Evolutionary conservation across 1,140 invertebrate species (phyloP).

Genomic region (Bombus confusus): DNA sequence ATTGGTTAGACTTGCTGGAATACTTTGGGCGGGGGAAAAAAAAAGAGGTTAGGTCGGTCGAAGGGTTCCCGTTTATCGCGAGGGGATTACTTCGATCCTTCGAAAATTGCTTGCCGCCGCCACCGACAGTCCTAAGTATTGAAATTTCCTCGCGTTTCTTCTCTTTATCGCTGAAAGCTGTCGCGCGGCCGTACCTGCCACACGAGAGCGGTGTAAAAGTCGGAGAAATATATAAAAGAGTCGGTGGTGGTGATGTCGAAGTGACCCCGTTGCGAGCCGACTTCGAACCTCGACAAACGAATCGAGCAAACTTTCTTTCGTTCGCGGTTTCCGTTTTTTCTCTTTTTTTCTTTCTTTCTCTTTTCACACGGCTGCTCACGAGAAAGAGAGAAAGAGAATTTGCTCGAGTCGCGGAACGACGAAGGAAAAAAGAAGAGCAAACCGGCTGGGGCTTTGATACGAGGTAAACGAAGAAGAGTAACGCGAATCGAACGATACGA

Average conservation of each 20-base stretch:
- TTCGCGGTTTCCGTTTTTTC: no score
- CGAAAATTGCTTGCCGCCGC: background rate
- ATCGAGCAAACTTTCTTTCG: constrained; percentile 4
- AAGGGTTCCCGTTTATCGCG: background rate
- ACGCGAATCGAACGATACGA: background rate
- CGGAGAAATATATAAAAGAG: background rate
- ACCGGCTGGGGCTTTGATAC: background rate
- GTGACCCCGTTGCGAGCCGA: background rate
- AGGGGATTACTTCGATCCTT: background rate
- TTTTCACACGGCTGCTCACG: no score
- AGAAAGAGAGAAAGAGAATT: background rate
- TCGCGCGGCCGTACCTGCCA: background rate
- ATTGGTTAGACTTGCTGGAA: constrained; percentile 72
- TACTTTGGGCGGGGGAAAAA: background rate
- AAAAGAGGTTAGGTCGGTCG: background rate
- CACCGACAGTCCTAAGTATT: background rate
- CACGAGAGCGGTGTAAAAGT: no score
- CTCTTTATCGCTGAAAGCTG: background rate
- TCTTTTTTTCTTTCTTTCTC: no score
- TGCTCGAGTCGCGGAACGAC: no score
- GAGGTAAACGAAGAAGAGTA: background rate
- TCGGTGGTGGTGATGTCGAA: background rate
- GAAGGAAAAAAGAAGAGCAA: background rate
- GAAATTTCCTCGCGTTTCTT: background rate
- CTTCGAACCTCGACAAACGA: background rate